A percentile compares a stretch with the other conserved stretches of the same genome.
These are phyloP conservation scores for Gallinago nigripennis DNA, from an alignment of 2,797 vertebrate species.

Conservation along the genomic window DNA sequence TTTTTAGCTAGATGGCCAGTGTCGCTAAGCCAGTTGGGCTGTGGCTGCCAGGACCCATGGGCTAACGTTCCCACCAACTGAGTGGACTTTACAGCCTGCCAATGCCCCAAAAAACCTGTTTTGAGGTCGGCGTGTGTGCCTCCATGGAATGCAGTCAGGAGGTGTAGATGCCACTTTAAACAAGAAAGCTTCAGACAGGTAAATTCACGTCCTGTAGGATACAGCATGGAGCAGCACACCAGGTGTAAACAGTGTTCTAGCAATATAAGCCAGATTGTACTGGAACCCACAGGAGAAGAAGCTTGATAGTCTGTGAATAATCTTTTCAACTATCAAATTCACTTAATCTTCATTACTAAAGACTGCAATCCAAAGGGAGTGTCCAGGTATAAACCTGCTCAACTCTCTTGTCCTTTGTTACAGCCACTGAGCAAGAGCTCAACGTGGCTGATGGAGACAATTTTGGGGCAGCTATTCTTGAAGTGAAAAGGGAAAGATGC, in stretches of 20 bases:
- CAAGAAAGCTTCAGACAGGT: background rate
- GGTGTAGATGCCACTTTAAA: background rate
- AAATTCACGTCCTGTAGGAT: background rate
- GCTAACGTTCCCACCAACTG: background rate
- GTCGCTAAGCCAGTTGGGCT: background rate
- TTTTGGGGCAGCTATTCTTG: background rate
- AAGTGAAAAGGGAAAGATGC: background rate
- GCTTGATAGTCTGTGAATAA: background rate
- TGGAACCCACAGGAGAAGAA: background rate
- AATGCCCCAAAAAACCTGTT: background rate
- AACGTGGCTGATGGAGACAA: background rate
- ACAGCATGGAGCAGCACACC: background rate
- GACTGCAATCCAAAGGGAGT: background rate
- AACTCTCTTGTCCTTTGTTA: background rate
- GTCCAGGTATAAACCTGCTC: background rate
- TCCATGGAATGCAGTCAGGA: background rate
- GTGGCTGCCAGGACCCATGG: background rate
- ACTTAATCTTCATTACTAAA: background rate
- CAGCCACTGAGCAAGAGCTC: background rate
- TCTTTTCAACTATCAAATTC: background rate
- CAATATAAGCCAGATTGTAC: background rate
- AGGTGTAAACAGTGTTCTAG: background rate
- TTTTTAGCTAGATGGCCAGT: background rate
- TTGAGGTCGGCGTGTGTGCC: background rate
- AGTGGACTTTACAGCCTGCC: background rate